Evolutionary conservation across 2,113 vertebrate genomes (phyloP), one percentile per base, ranked within the genome.

Genomic region (Stictonetta naevosa): DNA sequence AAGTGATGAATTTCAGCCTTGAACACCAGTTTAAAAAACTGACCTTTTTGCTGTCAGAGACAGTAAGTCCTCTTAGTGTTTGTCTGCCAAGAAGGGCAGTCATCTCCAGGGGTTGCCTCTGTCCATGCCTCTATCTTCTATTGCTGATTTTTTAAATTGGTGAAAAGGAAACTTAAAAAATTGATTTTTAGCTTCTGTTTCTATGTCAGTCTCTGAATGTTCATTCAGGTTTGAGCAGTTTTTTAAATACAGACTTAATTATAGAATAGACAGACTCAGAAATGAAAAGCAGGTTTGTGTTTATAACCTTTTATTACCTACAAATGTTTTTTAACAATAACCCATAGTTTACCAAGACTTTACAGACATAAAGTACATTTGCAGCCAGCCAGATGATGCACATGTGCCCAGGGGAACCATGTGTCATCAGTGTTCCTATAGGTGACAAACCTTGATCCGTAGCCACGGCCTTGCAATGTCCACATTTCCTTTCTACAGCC

Each of bases 381-480:
- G 48, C 42, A 77, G 40, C 36, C 26, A 23, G 74, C 13, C 40
- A 36, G 62, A 20, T 16, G 29, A 34, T 16, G 20, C 34, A 40
- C 22, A 2, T 3, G 13, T 46, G 66, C 48, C 13, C n/a, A 10
- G 55, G 13, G 34, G 19, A n/a, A 59, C 62, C 72, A 80, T 21
- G n/a, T 42, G 4, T 52, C 38, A 44, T 19, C 10, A 3, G 3
- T 17, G 29, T 56, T 84, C 18, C 46, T 56, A 1, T 10, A 46
- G 85, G 63, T 3, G 1, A 50, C 50, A 78, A 55, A 68, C 55
- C 31, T 34, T 26, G 11, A 33, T 44, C 59, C 22, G 4, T 26
- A 53, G 58, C 58, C n/a, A 11, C 33, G 44, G 34, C 21, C 34
- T 42, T 0, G 0, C 50, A 42, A 13, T 1, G 2, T 17, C 50